phyloP scores from a whole-genome alignment of 2,113 vertebrate genomes.

The Semicossyphus pulcher region DNA sequence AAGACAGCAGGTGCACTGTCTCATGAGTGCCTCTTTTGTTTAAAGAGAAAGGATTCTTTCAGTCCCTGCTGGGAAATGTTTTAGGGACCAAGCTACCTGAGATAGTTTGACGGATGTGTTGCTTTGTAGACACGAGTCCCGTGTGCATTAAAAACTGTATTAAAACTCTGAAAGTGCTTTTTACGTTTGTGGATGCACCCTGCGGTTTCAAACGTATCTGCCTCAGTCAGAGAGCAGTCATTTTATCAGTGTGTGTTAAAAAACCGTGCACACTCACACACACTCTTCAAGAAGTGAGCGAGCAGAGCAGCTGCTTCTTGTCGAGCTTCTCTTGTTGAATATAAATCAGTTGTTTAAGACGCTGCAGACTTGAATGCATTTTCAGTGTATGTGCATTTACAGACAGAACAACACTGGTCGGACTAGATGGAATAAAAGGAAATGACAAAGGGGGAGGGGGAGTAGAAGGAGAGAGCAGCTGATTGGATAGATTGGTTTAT shows the following conservation, averaged over 20 bases:
- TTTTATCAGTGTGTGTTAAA: no score
- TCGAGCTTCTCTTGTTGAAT: conserved; percentile 1
- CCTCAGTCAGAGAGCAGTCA: no score
- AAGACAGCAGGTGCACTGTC: neutral
- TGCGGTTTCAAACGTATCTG: no score
- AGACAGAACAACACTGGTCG: neutral
- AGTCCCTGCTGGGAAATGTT: neutral
- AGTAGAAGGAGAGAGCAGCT: neutral
- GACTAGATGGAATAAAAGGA: neutral
- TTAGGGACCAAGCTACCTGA: neutral
- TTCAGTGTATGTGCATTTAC: neutral
- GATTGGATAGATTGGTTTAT: conserved; percentile 20
- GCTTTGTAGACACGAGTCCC: no score
- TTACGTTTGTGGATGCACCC: no score
- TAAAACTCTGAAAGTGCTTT: no score
- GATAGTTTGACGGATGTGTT: neutral
- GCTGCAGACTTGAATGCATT: neutral
- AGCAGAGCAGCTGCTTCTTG: no score
- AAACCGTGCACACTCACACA: no score
- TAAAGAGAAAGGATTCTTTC: neutral
- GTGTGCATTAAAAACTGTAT: no score
- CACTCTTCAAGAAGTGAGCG: no score
- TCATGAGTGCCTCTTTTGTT: neutral
- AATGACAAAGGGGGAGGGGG: neutral
- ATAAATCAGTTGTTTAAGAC: no score